Evolutionary conservation across 2,888 invertebrate species (phyloP), one percentile per base, ranked within the genome.

Genomic region (Trichogramma dendrolimi): DNA sequence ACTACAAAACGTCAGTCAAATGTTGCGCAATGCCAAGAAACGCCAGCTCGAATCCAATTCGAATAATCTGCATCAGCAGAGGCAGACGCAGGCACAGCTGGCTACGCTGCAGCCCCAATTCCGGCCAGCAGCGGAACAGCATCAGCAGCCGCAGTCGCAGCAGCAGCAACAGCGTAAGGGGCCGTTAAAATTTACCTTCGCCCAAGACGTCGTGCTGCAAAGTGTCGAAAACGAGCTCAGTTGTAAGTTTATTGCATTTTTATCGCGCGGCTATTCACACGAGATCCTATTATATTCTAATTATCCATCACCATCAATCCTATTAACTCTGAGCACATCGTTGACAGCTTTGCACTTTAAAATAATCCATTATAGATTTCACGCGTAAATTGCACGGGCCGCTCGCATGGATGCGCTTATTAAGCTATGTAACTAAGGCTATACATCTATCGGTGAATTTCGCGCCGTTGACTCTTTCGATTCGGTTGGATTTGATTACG

Each of bases 31-130:
- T 58, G 62, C 64, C 38, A 58, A 62, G 58, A 65, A 65, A 42
- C 64, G 64, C 27, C 64, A 65, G 55, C 64, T 65, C 55, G 64
- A 65, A 55, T 55, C 60, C 52, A 59, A 59, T 11, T 11, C 27
- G 27, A 27, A 27, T 27, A 27, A 27, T 41, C 49, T 8, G 42
- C 56, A 49, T 10, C 48, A 55, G 39, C 62, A 52, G 50, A 55
- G 55, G 43, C 42, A 51, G 39, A 6, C 10, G 11, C 47, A 47
- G 11, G n/a, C 5, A 7, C 11, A 5, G 11, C 6, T 6, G 11
- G 49, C 49, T 8, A 38, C 56, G 42, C 7, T 44, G 51, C 14
- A 60, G 55, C 54, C 55, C 55, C 47, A 47, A 51, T 43, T 5
- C 4, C 10, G n/a, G 11, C 10, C 47, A n/a, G 11, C 11, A 5